Base-by-base conservation (phyloP, 64 coral and sea anemone species). In the Porites lutea region DNA sequence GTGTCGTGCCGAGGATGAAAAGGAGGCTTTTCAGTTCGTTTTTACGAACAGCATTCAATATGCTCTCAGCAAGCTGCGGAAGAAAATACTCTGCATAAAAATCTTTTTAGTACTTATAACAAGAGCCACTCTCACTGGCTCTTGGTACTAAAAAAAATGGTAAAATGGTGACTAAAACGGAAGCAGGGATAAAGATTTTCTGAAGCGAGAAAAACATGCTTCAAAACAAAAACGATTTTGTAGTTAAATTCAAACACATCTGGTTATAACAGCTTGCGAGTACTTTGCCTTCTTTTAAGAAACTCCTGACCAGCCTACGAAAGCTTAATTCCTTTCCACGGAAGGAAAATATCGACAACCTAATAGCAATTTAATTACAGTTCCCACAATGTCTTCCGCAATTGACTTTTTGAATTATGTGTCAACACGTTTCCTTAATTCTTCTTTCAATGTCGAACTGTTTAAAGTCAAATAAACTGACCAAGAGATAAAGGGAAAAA, bases 281-380 rank as follows among this genome's bases (percentile, higher is more conserved):
- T 19, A 84, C 21, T 13, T 84, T 84, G 14, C 62, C 48, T 3
- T 65, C 8, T 68, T 84, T 50, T 51, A 16, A 9, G 13, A 65
- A 4, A 19, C 13, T n/a, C 57, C 9, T 52, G 2, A 9, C 5
- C 50, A 8, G 37, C 15, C 8, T 52, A 15, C 16, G 64, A 51
- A 69, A 68, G 7, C 12, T 51, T 84, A 55, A 78, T 65, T 65
- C 2, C 13, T 14, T 65, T 65, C 62, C 62, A 65, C 46, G 21
- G 48, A 46, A 23, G 57, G 13, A 78, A 21, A 78, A 11, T 5
- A 78, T 55, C 22, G 75, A 10, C 1, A 55, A 52, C 5, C 72
- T 74, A 74, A 74, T 57, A 78, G 50, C 75, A 15, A 53, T 78
- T 78, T 78, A 78, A 54, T 27, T 78, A 22, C 45, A 22, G 44